Conservation (phyloP, 1,140 invertebrate species). For the Hetaerina americana region DNA sequence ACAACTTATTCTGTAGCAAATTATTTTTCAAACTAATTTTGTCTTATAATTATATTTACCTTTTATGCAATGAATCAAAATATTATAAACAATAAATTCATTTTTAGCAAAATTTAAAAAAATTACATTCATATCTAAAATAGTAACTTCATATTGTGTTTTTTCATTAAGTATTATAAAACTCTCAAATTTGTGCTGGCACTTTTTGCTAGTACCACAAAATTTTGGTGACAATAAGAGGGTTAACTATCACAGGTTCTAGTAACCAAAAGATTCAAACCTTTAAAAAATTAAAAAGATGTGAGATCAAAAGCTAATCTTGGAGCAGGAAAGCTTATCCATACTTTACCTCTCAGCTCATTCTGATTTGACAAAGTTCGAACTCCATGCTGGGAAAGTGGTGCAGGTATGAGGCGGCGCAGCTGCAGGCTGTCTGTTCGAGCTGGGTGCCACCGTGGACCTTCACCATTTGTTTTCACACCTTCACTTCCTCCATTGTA, state of each 20-base stretch:
- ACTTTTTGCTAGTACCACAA: neutral
- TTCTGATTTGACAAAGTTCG: neutral
- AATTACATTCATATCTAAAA: neutral
- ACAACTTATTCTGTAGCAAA: too few species aligned
- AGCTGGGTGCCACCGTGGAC: conserved; percentile 2
- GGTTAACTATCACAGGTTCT: too few species aligned
- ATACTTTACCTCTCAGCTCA: conserved; percentile 4
- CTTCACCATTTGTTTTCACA: conserved; percentile 1
- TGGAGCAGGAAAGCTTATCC: too few species aligned
- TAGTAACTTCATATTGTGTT: too few species aligned
- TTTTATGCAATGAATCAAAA: neutral
- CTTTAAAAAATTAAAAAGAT: too few species aligned
- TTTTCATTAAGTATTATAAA: too few species aligned
- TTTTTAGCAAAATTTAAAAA: neutral
- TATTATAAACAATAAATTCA: neutral
- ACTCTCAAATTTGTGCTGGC: neutral
- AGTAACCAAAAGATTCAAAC: too few species aligned
- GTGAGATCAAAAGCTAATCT: too few species aligned
- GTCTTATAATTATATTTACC: neutral
- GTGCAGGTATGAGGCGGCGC: conserved; percentile 7
- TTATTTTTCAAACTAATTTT: neutral
- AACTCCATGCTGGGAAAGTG: neutral
- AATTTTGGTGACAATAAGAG: neutral
- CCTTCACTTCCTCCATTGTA: conserved; percentile 33
- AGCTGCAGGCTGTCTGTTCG: conserved; percentile 4